Conservation (phyloP, 2,888 invertebrate genomes). For the Amphiduros pacificus region DNA sequence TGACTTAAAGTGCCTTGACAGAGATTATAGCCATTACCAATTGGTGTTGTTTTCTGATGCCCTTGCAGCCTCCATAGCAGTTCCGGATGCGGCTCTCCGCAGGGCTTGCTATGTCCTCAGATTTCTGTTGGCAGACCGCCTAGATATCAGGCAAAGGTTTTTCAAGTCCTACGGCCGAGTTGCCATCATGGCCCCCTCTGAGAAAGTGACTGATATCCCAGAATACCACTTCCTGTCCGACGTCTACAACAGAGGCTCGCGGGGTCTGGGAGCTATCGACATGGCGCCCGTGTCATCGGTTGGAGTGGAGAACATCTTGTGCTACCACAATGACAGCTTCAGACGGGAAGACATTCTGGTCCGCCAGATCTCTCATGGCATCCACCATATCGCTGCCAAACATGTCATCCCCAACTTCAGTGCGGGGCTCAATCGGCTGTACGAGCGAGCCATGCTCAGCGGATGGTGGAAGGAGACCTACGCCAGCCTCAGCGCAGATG, state of each 20-base stretch:
- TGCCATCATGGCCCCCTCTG: conserved; percentile 35
- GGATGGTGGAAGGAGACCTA: conserved; percentile 32
- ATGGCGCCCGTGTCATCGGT: conserved; percentile 36
- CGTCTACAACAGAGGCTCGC: conserved; percentile 30
- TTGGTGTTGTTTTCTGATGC: no score
- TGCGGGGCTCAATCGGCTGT: conserved; percentile 17
- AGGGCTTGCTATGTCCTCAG: conserved; percentile 45
- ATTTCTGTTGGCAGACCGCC: conserved; percentile 42
- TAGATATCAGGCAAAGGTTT: conserved; percentile 35
- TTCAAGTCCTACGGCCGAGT: conserved; percentile 40
- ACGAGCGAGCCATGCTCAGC: conserved; percentile 25
- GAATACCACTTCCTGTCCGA: conserved; percentile 35
- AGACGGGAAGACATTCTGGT: conserved; percentile 28
- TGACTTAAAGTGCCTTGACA: no score
- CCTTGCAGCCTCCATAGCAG: conserved; percentile 30
- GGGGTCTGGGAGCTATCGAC: conserved; percentile 40
- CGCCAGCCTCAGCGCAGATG: conserved; percentile 19
- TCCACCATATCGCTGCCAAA: conserved; percentile 26
- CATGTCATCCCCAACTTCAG: conserved; percentile 12
- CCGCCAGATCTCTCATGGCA: conserved; percentile 28
- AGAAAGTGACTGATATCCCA: conserved; percentile 36
- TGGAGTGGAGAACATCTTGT: conserved; percentile 42
- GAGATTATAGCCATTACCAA: no score
- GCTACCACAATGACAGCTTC: conserved; percentile 27
- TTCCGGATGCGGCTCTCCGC: conserved; percentile 38